phyloP scores from a whole-genome alignment of 1,140 invertebrate genomes.

The Solenopsis invicta region DNA sequence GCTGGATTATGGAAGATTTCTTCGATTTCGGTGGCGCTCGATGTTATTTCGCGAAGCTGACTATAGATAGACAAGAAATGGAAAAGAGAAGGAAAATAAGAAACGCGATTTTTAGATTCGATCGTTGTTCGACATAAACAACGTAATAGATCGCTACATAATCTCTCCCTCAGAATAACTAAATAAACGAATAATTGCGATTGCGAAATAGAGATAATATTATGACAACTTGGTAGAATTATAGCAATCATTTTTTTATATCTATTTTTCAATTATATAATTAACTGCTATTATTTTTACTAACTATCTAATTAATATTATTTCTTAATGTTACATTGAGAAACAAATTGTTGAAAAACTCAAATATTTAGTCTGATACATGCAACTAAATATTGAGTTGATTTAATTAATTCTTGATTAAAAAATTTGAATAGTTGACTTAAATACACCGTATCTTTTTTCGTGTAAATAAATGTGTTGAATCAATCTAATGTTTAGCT shows the following conservation, averaged over 20 bases:
- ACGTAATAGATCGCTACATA: not conserved
- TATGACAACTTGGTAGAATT: not conserved
- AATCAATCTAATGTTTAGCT: too few relatives aligned
- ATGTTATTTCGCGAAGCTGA: conserved; percentile 24
- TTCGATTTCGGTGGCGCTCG: conserved; percentile 52
- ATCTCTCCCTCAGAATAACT: not conserved
- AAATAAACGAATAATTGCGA: not conserved
- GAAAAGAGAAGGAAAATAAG: not conserved
- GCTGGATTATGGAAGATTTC: conserved; percentile 57
- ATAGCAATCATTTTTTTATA: not conserved
- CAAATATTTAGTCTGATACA: too few relatives aligned
- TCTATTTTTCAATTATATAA: not conserved
- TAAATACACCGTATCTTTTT: too few relatives aligned
- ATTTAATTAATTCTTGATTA: too few relatives aligned
- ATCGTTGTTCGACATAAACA: not conserved
- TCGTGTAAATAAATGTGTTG: too few relatives aligned
- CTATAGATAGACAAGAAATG: not conserved
- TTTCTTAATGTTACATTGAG: not conserved
- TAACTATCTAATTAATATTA: not conserved
- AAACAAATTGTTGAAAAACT: too few relatives aligned
- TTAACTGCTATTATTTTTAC: not conserved
- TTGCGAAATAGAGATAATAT: not conserved
- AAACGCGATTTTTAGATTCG: not conserved
- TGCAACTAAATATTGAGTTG: too few relatives aligned
- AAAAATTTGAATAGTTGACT: too few relatives aligned